Conservation (phyloP, 2,113 vertebrate species). For the Centropus bengalensis region DNA sequence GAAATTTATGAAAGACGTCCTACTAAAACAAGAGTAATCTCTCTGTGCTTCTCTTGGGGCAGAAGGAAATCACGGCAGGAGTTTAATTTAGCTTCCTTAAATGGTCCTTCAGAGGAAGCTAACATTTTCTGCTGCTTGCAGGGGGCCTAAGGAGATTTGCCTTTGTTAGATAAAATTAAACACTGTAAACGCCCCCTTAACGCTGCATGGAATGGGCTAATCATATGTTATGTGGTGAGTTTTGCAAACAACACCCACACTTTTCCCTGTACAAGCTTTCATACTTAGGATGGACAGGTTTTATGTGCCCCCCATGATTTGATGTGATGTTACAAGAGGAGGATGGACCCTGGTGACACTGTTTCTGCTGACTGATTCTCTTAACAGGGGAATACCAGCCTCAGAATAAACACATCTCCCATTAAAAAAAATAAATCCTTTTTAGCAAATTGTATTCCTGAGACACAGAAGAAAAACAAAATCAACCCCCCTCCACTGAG, state of each 20-base stretch:
- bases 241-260: background rate
- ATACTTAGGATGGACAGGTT: accelerated
- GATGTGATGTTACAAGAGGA: background rate
- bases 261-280: background rate
- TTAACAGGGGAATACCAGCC: background rate
- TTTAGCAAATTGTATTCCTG: background rate
- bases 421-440: background rate
- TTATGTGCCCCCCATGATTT: accelerated
- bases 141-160: background rate
- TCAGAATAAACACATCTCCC: background rate
- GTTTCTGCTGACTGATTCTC: background rate
- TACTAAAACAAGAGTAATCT: background rate
- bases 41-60: background rate
- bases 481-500: accelerated
- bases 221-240: background rate
- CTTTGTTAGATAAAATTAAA: background rate
- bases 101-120: background rate
- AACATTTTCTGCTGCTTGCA: background rate
- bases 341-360: background rate
- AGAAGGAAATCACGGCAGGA: background rate
- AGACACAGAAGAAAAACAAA: background rate
- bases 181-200: background rate
- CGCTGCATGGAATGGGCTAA: background rate
- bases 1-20: background rate
- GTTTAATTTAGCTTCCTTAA: background rate